phyloP scores from a whole-genome alignment of 2,797 vertebrate species.

The Lacerta agilis region DNA sequence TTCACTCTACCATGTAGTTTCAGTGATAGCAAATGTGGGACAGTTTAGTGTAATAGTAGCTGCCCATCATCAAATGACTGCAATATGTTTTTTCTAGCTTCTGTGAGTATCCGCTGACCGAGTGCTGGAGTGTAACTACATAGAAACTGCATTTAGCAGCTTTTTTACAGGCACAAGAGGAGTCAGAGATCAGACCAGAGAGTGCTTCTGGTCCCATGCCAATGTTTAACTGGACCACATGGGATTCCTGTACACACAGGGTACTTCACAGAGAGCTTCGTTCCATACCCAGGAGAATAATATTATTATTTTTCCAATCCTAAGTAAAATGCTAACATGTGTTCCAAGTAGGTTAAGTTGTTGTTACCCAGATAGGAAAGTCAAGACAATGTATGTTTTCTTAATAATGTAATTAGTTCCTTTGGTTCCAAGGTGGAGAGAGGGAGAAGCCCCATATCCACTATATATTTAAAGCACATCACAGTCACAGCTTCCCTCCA shows the following conservation, averaged over 20 bases:
- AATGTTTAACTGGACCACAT: constrained; percentile 34
- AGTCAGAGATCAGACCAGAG: constrained; percentile 54
- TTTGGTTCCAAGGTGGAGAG: constrained; percentile 30
- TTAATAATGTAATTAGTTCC: constrained; percentile 45
- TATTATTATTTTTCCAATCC: constrained; percentile 48
- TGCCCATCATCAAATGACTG: not conserved
- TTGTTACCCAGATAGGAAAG: constrained; percentile 44
- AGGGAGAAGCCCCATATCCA: not conserved
- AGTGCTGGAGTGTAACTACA: constrained; percentile 52
- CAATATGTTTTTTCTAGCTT: constrained; percentile 24
- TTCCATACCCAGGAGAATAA: constrained; percentile 39
- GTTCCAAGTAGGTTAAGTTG: constrained; percentile 38
- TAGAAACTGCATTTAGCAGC: constrained; percentile 50
- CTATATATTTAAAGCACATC: too few relatives aligned
- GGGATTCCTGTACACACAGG: constrained; percentile 40
- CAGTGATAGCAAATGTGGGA: not conserved
- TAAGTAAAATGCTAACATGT: constrained; percentile 31
- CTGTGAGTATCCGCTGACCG: constrained; percentile 36
- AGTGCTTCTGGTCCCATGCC: constrained; percentile 35
- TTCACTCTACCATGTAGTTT: constrained; percentile 28
- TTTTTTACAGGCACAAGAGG: constrained; percentile 53
- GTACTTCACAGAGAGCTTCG: constrained; percentile 42
- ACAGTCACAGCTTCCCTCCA: too few relatives aligned
- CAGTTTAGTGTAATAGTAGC: constrained; percentile 22
- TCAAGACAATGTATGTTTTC: constrained; percentile 49